Evolutionary conservation across 2,113 vertebrate species (phyloP), one percentile per base, ranked within the genome.

Genomic region (Myotis davidii): DNA sequence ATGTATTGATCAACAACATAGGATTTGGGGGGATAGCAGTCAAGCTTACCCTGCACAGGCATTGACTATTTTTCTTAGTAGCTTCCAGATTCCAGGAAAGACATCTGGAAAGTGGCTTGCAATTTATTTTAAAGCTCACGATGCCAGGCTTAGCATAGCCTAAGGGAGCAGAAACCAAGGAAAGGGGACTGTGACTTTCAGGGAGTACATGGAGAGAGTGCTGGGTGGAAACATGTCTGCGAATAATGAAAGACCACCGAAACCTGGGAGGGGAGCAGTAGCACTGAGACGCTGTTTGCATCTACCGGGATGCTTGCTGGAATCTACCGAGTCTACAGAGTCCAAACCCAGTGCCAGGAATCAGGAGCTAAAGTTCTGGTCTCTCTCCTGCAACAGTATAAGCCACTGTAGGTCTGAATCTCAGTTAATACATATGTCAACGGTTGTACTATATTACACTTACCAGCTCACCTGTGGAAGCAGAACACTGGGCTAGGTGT

Each of bases 51-150:
- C 21, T 52, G 32, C 20, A 65, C 17, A 70, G 29, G 1, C n/a
- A 74, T 39, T 89, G 69, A 42, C 64, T 92, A 17, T 59, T 88
- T 88, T 83, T 70, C 37, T 50, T 12, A 20, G 17, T 65, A 67
- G 69, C 39, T 82, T 83, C 7, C 9, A 54, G 17, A 20, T 94
- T 79, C 91, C 50, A 86, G 56, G 59, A 84, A 89, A 50, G 61
- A 42, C 48, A 91, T 90, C 27, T 74, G 50, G 79, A 70, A 90
- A 73, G 20, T 77, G 52, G 50, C 42, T 94, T 91, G 87, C 78
- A 77, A 89, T 73, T 77, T 85, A 64, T 70, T 95, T 87, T 79
- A 95, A 42, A 82, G 65, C 23, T 17, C 54, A 81, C 27, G 39
- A 92, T 82, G 59, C 67, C 59, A 94, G n/a, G 3, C 29, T 73